Evolutionary conservation across 2,113 vertebrate species (phyloP).

Genomic region (Clarias macrocephalus): DNA sequence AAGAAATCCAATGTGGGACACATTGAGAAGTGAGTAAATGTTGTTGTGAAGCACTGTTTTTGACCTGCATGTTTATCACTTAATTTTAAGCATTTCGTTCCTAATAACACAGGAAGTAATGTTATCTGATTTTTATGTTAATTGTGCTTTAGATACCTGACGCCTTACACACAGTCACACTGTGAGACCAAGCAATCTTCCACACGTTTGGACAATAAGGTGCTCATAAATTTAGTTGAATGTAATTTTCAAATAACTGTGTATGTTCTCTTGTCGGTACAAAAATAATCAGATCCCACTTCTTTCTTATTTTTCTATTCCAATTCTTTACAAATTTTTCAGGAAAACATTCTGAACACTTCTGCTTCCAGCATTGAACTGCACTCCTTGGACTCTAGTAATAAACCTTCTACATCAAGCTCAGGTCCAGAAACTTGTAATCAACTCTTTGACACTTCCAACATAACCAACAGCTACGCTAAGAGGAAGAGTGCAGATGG

Average conservation of each 20-base stretch:
- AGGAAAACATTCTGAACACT: constrained; percentile 68
- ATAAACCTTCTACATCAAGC: not conserved
- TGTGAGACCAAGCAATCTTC: constrained; percentile 47
- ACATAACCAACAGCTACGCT: not conserved
- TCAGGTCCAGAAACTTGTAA: not conserved
- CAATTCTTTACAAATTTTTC: not conserved
- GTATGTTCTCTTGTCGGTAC: not conserved
- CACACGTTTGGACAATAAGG: constrained; percentile 62
- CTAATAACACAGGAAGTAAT: no score
- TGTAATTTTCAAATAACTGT: not conserved
- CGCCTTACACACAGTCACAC: constrained; percentile 31
- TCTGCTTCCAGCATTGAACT: not conserved
- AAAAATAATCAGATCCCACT: not conserved
- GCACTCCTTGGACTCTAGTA: constrained; percentile 37
- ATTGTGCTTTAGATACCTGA: constrained; percentile 63
- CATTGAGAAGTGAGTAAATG: constrained; percentile 81
- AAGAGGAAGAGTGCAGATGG: constrained; percentile 62
- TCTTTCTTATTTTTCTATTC: not conserved
- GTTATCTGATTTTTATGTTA: not conserved
- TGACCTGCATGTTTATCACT: not conserved
- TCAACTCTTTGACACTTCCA: not conserved
- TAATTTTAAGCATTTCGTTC: no score
- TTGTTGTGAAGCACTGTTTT: not conserved
- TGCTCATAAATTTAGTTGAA: constrained; percentile 1
- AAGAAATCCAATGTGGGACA: constrained; percentile 69